Conservation (phyloP, 2,888 invertebrate species). For the Antheraea yamamai region DNA sequence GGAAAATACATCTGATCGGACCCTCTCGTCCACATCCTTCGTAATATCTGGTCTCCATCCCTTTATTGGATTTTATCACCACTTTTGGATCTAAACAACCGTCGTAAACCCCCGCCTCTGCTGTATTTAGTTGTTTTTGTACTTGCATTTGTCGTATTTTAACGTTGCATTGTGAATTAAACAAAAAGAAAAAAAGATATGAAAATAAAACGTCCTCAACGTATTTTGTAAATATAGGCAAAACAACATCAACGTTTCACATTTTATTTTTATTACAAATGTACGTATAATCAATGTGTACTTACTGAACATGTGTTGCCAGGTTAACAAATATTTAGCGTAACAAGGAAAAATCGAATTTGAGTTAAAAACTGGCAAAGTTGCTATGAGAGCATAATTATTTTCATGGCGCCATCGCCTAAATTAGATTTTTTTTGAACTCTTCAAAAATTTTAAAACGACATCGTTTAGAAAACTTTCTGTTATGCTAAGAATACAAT, state of each 20-base stretch:
- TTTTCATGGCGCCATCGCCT: too few relatives aligned
- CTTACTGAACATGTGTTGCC: background rate
- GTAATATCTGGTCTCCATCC: slow-evolving; percentile 78
- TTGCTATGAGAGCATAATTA: too few relatives aligned
- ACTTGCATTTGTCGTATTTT: slow-evolving; percentile 45
- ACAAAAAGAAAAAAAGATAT: slow-evolving; percentile 16
- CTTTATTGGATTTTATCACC: slow-evolving; percentile 51
- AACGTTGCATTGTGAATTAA: slow-evolving; percentile 38
- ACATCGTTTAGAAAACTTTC: too few relatives aligned
- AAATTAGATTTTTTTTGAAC: too few relatives aligned
- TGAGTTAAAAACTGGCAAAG: too few relatives aligned
- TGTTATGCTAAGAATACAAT: too few relatives aligned
- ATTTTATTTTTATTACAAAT: slow-evolving; percentile 2
- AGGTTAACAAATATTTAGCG: background rate
- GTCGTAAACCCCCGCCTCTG: slow-evolving; percentile 40
- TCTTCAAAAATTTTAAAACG: too few relatives aligned
- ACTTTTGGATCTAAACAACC: slow-evolving; percentile 44
- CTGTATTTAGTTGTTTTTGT: slow-evolving; percentile 36
- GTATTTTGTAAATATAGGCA: slow-evolving; percentile 15
- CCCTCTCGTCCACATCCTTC: slow-evolving; percentile 87
- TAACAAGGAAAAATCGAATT: background rate
- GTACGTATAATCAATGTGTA: background rate
- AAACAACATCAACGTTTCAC: background rate
- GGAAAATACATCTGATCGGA: slow-evolving; percentile 90
- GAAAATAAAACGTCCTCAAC: background rate